Base-by-base conservation (phyloP, 2,797 vertebrate species). In the Acropternis orthonyx region DNA sequence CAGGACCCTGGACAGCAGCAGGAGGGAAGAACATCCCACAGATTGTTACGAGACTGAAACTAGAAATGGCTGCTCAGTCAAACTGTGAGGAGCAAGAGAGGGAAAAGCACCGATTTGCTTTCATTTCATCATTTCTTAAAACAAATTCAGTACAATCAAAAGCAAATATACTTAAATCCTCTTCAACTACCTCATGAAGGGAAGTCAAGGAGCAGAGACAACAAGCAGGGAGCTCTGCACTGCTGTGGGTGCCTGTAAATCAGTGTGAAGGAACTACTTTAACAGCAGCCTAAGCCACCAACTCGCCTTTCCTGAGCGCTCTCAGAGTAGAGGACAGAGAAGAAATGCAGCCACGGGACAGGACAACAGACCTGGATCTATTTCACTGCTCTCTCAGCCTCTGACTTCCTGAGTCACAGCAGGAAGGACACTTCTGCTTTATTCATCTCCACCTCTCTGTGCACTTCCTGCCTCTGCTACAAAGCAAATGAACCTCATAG, bases 261-360 rank as follows among this genome's bases (percentile, higher is more conserved):
- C 28, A 36, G 44, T 30, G 26, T 7, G 20, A 62, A 78, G 73
- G 55, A 88, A 58, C 48, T 44, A 41, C 68, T 66, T 61, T 24
- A 81, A 55, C n/a, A 69, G 18, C 49, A 51, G 55, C 68, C 56
- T 28, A 46, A 92, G 46, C 23, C 46, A 85, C 14, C 71, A 48
- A 4, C 63, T 52, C 0, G 0, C 41, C 39, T 85, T 36, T 37
- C 73, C 79, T 30, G 58, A 85, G 85, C 1, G 0, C 2, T 2
- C 72, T 28, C 0, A 0, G 43, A 17, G 23, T 16, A 63, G 34
- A 68, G 69, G 28, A 56, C 48, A 69, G 46, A 28, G 66, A 58
- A 84, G 51, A 51, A 69, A 36, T 15, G 36, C 37, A 66, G 32
- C 43, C 68, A 78, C 4, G 4, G 59, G 66, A 21, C 55, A 75